Base-by-base conservation (phyloP, 2,888 invertebrate genomes). In the Eupithecia vulgata region DNA sequence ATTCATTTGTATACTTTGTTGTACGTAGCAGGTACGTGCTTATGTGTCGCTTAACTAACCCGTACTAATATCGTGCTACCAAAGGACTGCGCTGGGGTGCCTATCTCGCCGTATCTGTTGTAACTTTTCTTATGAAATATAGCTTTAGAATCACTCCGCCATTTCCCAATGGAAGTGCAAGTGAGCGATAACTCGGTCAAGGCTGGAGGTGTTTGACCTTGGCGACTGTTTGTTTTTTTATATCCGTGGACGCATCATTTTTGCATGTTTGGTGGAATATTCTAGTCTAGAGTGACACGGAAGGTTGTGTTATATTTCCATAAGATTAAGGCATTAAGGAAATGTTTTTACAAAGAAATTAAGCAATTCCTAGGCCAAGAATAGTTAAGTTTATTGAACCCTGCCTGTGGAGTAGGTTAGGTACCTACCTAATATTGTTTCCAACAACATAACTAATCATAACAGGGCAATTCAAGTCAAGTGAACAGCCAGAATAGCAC, bases 181-280 rank as follows among this genome's bases (percentile, higher is more conserved):
- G 88, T 92, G 91, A 92, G 88, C 90, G 93, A 65, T 90, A 91
- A 89, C 87, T 88, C 85, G 93, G 94, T 90, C 94, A 93, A 92
- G 94, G 94, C 86, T 86, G 25, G 48, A 45, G 85, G 82, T 75
- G 86, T 86, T 80, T 85, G 89, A 91, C 91, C 91, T 91, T 91
- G 40, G 76, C 79, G 80, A 78, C 75, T 81, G 81, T 73, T 75
- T 74, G 82, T 80, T 83, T 83, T n/a, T 78, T 82, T 80, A 80
- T 78, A 79, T 75, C 75, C 77, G 45, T 45, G 52, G 66, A 64
- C 52, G 48, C 30, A 69, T 65, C 35, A 57, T 69, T 67, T 67
- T 68, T n/a, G 52, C n/a, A 71, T 65, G 37, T 37, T n/a, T 21
- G 8, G 15, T 71, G 66, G 57, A 67, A 42, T 37, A n/a, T 67